These are phyloP conservation scores for Chlorops oryzae DNA, from an alignment of 1,140 invertebrate species.

Conservation along the genomic window DNA sequence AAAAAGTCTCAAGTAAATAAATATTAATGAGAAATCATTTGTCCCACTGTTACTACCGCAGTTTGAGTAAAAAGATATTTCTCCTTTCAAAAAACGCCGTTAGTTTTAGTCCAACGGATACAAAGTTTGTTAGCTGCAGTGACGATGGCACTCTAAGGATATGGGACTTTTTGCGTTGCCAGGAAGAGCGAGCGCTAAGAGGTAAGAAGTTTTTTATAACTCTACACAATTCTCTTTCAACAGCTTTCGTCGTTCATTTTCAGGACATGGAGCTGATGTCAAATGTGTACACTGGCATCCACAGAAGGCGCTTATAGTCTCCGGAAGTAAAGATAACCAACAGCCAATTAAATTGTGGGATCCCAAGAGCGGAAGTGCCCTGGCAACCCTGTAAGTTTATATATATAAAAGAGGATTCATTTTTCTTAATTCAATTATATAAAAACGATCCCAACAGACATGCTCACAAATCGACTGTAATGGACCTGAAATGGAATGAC, in stretches of 20 bases:
- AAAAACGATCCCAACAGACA: conserved; percentile 59
- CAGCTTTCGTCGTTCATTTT: not conserved
- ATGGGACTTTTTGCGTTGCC: conserved; percentile 97
- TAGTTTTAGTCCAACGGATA: conserved; percentile 98
- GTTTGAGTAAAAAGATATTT: too few relatives aligned
- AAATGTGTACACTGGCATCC: conserved; percentile 99
- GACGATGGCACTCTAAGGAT: conserved; percentile 97
- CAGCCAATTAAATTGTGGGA: conserved; percentile 99
- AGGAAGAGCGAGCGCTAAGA: conserved; percentile 92
- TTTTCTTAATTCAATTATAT: conserved; percentile 14
- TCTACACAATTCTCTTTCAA: not conserved
- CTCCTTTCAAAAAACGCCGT: not conserved
- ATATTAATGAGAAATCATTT: too few relatives aligned
- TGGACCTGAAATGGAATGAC: conserved; percentile 98
- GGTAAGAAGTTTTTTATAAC: conserved; percentile 54
- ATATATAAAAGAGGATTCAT: not conserved
- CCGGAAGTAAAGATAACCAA: conserved; percentile 98
- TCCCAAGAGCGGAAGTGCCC: conserved; percentile 85
- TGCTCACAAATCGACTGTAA: conserved; percentile 98
- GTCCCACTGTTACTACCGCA: too few relatives aligned
- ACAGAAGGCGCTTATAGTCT: conserved; percentile 91
- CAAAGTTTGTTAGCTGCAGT: conserved; percentile 97
- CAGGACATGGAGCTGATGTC: conserved; percentile 97
- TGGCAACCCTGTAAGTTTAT: conserved; percentile 66
- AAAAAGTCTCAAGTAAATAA: too few relatives aligned